Evolutionary conservation across 2,113 vertebrate species (phyloP).

Genomic region (Saiga tatarica): DNA sequence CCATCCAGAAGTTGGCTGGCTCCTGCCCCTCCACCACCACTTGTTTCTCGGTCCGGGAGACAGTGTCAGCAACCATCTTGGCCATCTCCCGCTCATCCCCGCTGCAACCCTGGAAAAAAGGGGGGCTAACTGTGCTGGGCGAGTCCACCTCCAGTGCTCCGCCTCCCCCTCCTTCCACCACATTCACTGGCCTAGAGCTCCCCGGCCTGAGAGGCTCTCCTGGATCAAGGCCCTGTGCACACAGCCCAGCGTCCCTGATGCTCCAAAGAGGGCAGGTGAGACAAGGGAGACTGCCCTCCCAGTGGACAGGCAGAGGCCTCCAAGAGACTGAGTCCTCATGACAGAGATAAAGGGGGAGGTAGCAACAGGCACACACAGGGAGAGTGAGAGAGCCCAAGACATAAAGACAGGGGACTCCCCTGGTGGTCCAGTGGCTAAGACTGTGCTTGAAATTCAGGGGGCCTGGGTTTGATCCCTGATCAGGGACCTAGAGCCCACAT

Average conservation of each 20-base stretch:
- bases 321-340: background rate
- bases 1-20: conserved; percentile 89
- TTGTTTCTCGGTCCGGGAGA: conserved; percentile 87
- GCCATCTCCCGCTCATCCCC: conserved; percentile 91
- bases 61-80: conserved; percentile 85
- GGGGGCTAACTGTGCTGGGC: accelerated
- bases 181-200: background rate
- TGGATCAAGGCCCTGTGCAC: background rate
- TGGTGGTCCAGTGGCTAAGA: background rate
- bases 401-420: background rate
- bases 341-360: background rate
- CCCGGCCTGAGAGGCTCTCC: background rate
- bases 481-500: background rate
- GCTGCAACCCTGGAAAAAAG: conserved; percentile 85
- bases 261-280: background rate
- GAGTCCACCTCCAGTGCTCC: background rate
- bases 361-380: background rate
- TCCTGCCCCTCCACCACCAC: conserved; percentile 92
- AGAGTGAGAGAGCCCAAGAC: background rate
- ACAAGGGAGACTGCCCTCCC: background rate
- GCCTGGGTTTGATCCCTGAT: background rate
- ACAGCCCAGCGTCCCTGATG: background rate
- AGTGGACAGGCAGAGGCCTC: background rate
- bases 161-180: background rate
- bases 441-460: background rate